Evolutionary conservation across 2,113 vertebrate species (phyloP), one percentile per base, ranked within the genome.

Genomic region (Phocoena phocoena): DNA sequence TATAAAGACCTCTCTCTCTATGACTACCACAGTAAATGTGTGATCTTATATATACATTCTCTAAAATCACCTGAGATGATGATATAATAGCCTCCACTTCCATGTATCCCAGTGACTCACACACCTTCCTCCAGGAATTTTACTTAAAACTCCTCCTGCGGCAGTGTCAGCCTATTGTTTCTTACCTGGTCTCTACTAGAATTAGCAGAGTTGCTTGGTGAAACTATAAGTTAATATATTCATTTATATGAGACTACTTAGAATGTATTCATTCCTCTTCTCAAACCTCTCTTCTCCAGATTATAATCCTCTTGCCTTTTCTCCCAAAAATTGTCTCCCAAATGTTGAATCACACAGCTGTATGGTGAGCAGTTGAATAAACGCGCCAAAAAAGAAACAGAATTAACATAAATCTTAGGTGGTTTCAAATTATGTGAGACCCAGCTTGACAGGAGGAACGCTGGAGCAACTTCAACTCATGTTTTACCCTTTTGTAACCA

Each of bases 401-500:
- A 47, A 79, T 95, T 73, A 89, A 60, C 58, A 47, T 89, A 79
- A 79, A 62, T 68, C 73, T 88, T 81, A 84, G 63, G 63, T 28
- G 41, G 25, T 94, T 93, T 81, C 70, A 41, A 92, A 84, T 80
- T 50, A 38, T 23, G 60, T 93, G 36, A 90, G 68, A 92, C 85
- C 41, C 70, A 82, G 23, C 55, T 88, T 33, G 36, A 67, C 62
- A 28, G 38, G 28, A 76, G 13, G 20, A 65, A 62, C 5, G 1
- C 53, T 60, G 36, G 98, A 98, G 97, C 98, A 93, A 98, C 47
- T 36, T 38, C 98, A 73, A 94, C 74, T 97, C 96, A 17, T 87
- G 4, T 87, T 98, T 98, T 80, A 89, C 97, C 94, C 77, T 58
- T 98, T 95, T 98, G 77, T 97, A 85, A 97, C 93, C 98, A 99